Evolutionary conservation across 1,140 invertebrate species (phyloP).

Genomic region (Eriocheir sinensis): DNA sequence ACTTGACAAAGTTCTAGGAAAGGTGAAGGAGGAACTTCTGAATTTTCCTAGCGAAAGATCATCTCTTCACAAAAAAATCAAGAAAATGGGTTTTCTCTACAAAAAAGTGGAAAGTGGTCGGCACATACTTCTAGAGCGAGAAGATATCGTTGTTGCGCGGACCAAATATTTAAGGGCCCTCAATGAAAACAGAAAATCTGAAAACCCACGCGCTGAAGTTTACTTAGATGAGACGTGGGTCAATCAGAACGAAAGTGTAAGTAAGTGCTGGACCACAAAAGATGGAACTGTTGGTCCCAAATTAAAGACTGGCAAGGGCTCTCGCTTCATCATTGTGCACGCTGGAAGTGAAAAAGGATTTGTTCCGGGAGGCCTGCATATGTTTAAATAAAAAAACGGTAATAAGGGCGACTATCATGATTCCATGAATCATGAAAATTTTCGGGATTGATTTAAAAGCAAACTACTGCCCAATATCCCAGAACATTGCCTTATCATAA

Average conservation of each 20-base stretch:
- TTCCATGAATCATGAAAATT: slow-evolving; percentile 30
- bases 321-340: slow-evolving; percentile 28
- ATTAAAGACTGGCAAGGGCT: neutral
- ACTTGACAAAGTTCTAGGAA: neutral
- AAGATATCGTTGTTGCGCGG: slow-evolving; percentile 53
- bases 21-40: neutral
- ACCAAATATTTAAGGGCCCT: slow-evolving; percentile 49
- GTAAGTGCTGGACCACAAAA: slow-evolving; percentile 6
- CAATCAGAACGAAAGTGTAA: neutral
- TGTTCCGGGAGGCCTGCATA: slow-evolving; percentile 14
- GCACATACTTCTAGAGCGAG: slow-evolving; percentile 27
- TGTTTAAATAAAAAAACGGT: slow-evolving; percentile 36
- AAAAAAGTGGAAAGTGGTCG: slow-evolving; percentile 37
- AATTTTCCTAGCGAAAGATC: neutral
- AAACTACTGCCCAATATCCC: slow-evolving; percentile 34
- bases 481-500: neutral
- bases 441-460: slow-evolving; percentile 3
- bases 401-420: slow-evolving; percentile 20
- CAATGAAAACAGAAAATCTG: slow-evolving; percentile 44
- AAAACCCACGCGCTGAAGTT: slow-evolving; percentile 31
- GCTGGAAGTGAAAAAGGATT: slow-evolving; percentile 28
- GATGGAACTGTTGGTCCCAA: neutral
- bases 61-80: neutral
- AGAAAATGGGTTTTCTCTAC: slow-evolving; percentile 31
- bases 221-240: slow-evolving; percentile 61